Evolutionary conservation across 2,797 vertebrate genomes (phyloP), one percentile per base, ranked within the genome.

Genomic region (Rhinichthys osculus): DNA sequence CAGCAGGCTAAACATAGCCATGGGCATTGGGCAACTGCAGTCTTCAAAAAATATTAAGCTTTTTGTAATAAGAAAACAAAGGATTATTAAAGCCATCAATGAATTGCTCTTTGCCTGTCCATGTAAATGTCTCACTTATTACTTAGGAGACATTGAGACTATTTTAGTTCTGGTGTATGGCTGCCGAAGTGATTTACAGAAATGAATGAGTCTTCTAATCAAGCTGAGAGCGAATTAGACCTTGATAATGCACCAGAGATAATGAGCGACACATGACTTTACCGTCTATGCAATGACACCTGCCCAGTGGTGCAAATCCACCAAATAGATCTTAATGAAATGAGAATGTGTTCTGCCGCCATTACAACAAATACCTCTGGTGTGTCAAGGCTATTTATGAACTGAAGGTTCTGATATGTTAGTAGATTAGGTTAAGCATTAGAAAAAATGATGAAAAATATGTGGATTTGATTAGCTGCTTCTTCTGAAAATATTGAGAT

Each of bases 201-300:
- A 85, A 77, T 84, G 86, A 89, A 90, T 77, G 78, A 89, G 81
- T 47, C 9, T 66, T 76, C 81, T 87, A 89, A 89, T 91, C 90
- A 89, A 86, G 85, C 73, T 83, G 71, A 89, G 83, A 83, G 83
- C 23, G 57, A 88, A 89, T 82, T 84, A 87, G 78, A 86, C 85
- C 70, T 70, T 78, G 74, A 85, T 82, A 88, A 89, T 87, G 82
- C 86, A 79, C 27, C 59, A 80, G 85, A 89, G 85, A 89, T 88
- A 89, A 90, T 83, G 81, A 89, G 40, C 40, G 66, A 89, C 62
- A 80, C 78, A 87, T 81, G 78, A 85, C 84, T 84, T 35, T 86
- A 33, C 16, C 27, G n/a, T 82, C 67, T 66, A 57, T 66, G 70
- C 59, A 74, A 85, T 66, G 79, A 86, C 82, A 90, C 87, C 88